Base-by-base conservation (phyloP, 2,113 vertebrate species). In the Eretmochelys imbricata region DNA sequence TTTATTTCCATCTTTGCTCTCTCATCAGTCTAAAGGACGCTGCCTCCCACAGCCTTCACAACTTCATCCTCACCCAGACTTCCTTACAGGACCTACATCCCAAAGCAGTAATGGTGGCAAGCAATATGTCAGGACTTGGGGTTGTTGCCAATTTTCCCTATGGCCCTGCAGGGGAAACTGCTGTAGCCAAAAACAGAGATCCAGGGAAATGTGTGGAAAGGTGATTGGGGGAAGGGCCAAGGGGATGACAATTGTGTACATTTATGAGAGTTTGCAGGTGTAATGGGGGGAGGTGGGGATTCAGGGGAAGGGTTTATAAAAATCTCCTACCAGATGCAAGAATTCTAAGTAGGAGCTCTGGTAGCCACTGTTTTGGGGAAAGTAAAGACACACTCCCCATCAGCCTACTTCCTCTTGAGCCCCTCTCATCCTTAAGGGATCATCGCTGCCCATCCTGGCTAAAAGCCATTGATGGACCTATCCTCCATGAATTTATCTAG, bases 1-100 rank as follows among this genome's bases (percentile, higher is more conserved):
- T 90, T 91, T 1, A 87, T 20, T 57, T 84, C 94, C 94, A 96
- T 93, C 93, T 97, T 96, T 93, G 91, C 95, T 65, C 81, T 95
- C 46, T 84, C 95, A 94, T 85, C 84, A 93, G 91, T 55, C 54
- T 55, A 55, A 55, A 55, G 22, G 54, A 55, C 90, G 51, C 46
- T 55, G 82, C 79, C 46, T 94, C 89, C 86, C 80, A 49, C 83
- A 42, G 69, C 50, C 65, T 93, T 48, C 54, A 50, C 25, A 72
- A 82, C 50, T 88, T 93, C 49, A 93, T 89, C 76, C 11, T 35
- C 51, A 38, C 42, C 88, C 59, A 84, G 13, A 80, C 69, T 69
- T 94, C 24, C 80, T 94, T 80, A 95, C 76, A 89, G 82, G 82
- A 93, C 87, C 50, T 0, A 0, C 79, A 48, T 76, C 87, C 93